Conservation (phyloP, 2,797 vertebrate species). For the Urophycis tenuis region DNA sequence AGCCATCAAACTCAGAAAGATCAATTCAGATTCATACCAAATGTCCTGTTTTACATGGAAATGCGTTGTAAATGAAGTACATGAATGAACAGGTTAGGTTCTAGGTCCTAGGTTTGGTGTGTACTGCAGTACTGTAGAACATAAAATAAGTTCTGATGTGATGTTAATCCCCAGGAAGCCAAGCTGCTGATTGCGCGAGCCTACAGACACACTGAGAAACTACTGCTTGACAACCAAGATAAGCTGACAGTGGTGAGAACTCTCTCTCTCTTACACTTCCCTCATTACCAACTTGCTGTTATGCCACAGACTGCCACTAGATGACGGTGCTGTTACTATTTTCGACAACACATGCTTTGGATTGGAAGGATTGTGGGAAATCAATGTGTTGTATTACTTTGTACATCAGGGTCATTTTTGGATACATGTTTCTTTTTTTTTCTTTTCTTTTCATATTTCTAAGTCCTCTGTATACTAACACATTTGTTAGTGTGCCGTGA, state of each 20-base stretch:
- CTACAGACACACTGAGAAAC: constrained; percentile 85
- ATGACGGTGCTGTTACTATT: neutral
- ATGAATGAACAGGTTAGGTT: too few species aligned
- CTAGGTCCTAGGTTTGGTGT: too few species aligned
- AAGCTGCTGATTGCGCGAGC: constrained; percentile 84
- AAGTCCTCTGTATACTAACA: too few species aligned
- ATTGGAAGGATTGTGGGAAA: neutral
- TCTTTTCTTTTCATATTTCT: too few species aligned
- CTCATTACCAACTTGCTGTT: neutral
- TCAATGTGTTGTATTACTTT: neutral
- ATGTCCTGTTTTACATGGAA: neutral
- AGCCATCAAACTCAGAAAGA: neutral
- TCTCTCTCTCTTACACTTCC: neutral
- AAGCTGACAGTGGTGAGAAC: constrained; percentile 80
- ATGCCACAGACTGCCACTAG: neutral
- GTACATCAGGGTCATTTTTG: too few species aligned
- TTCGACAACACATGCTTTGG: neutral
- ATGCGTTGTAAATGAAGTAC: too few species aligned
- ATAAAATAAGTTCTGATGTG: neutral
- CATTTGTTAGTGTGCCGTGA: too few species aligned
- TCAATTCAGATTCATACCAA: neutral
- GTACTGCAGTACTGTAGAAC: neutral
- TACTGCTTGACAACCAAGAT: constrained; percentile 84
- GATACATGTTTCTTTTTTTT: too few species aligned
- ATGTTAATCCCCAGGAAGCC: constrained; percentile 75